Base-by-base conservation (phyloP, 2,113 vertebrate genomes). In the Saiga tatarica region DNA sequence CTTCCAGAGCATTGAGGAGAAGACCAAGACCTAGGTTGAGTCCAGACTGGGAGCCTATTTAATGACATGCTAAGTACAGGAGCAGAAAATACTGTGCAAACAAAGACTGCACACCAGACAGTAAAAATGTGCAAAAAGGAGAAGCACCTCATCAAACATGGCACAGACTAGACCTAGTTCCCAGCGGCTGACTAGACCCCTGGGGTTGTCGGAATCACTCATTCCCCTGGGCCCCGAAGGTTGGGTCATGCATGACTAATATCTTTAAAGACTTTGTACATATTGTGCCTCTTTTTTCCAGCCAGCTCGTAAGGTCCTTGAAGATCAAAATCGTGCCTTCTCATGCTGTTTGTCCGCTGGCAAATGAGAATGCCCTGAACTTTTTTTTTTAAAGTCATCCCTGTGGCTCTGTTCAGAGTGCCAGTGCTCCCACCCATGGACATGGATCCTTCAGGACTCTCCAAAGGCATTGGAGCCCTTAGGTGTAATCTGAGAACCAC, bases 401-500 rank as follows among this genome's bases (percentile, higher is more conserved):
- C 21, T 21, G 53, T 62, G 53, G 52, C 81, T 92, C 57, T 28
- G 30, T 50, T 92, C 47, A 67, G 33, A 95, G 64, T 59, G n/a
- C 6, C 78, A 52, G 0, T 6, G 33, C 57, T 55, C 50, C 71
- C 87, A 36, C 64, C 6, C 85, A 28, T 5, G 52, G 16, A 50
- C 76, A 50, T 7, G 64, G 93, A 82, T 74, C 76, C 78, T 78
- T 53, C 36, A 52, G 78, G 45, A 45, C 47, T 47, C 92, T 50
- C 53, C 81, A 71, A 53, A 91, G 64, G 64, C 81, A 92, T 39
- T 21, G 25, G 36, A 81, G 85, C 91, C 76, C 47, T 95, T 42
- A 33, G n/a, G 76, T 76, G 93, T 86, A 97, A 98, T 60, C 52
- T 84, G 93, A 97, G 95, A 97, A 78, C 52, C 90, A 92, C 60